Evolutionary conservation across 23 tunicate genomes (phyloP).

Genomic region (Trididemnum clinides): DNA sequence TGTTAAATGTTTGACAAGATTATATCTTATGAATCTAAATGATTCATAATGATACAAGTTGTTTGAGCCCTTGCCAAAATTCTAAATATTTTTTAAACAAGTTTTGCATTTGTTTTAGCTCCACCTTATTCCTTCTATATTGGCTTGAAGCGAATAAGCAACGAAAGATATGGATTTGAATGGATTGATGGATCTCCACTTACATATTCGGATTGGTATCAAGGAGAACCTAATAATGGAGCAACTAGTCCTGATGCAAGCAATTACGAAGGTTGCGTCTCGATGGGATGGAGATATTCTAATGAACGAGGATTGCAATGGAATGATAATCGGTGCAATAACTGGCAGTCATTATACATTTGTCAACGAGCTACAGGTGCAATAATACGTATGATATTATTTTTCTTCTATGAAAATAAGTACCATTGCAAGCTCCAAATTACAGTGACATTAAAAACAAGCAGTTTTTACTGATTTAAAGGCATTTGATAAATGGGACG

Average conservation of each 20-base stretch:
- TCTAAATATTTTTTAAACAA: too few relatives aligned
- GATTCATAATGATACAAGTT: too few relatives aligned
- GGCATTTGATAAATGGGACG: too few relatives aligned
- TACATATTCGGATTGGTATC: not conserved
- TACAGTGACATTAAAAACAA: too few relatives aligned
- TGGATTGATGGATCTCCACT: not conserved
- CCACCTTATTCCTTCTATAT: not conserved
- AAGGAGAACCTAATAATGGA: not conserved
- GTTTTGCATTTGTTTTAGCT: not conserved
- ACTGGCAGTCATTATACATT: not conserved
- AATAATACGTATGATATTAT: not conserved
- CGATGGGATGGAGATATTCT: not conserved
- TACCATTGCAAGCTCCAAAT: too few relatives aligned
- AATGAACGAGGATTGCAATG: not conserved
- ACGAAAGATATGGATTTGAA: not conserved
- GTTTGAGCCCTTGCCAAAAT: too few relatives aligned
- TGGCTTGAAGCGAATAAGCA: not conserved
- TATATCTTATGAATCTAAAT: too few relatives aligned
- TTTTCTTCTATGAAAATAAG: too few relatives aligned
- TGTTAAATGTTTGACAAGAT: too few relatives aligned
- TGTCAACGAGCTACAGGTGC: not conserved
- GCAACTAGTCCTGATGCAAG: too few relatives aligned
- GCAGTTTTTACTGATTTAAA: too few relatives aligned
- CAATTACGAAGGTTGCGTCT: not conserved
- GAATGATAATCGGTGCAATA: not conserved